Evolutionary conservation across 2,888 invertebrate genomes (phyloP).

Genomic region (Itoplectis maculator): DNA sequence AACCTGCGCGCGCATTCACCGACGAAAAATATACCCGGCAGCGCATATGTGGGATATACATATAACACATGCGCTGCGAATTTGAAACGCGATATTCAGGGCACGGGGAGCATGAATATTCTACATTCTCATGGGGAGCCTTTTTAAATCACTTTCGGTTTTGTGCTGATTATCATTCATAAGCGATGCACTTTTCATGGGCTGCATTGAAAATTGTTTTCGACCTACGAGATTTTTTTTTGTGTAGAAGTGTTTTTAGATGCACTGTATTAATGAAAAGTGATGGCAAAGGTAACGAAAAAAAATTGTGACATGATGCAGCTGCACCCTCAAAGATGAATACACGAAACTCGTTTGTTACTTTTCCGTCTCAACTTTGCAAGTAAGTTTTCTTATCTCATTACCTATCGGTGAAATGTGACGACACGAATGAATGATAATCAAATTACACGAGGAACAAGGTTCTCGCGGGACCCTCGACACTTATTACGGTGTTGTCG

Average conservation of each 20-base stretch:
- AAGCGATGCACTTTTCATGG: not conserved
- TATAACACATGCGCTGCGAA: slow-evolving; percentile 11
- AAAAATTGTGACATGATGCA: not conserved
- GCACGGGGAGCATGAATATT: slow-evolving; percentile 30
- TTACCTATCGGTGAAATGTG: not conserved
- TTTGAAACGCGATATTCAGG: slow-evolving; percentile 60
- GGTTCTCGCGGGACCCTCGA: slow-evolving; percentile 10
- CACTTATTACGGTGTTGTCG: slow-evolving; percentile 55
- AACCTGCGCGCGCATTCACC: slow-evolving; percentile 23
- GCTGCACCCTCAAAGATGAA: not conserved
- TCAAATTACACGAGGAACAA: slow-evolving; percentile 43
- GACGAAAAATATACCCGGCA: slow-evolving; percentile 7
- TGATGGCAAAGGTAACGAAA: not conserved
- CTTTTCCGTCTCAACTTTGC: no score
- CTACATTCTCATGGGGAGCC: slow-evolving; percentile 10
- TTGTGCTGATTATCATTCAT: not conserved
- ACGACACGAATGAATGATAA: slow-evolving; percentile 41
- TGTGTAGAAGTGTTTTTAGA: not conserved
- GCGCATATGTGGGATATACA: slow-evolving; percentile 9
- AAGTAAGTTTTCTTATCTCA: slow-evolving; percentile 22
- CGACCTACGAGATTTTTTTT: not conserved
- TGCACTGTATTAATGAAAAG: not conserved
- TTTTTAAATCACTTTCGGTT: slow-evolving; percentile 14
- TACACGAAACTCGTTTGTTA: no score
- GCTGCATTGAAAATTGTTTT: not conserved